Percentiles rank a stretch among this genome's conserved stretches.
These are phyloP conservation scores for Himalopsyche phryganea DNA, from an alignment of 1,140 invertebrate genomes.

Conservation along the genomic window DNA sequence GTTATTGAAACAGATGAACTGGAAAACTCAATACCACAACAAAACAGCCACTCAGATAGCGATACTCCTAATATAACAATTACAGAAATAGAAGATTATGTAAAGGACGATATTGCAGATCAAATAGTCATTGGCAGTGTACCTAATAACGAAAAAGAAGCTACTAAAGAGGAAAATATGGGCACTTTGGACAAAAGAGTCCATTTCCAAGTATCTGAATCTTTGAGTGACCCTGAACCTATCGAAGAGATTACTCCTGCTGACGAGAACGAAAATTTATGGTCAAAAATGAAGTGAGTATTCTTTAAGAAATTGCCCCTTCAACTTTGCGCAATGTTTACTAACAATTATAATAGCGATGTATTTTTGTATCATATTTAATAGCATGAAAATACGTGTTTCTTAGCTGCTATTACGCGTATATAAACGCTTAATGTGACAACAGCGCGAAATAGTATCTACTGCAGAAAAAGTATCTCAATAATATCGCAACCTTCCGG, in stretches of 20 bases:
- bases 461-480: slow-evolving; percentile 5
- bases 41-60: slow-evolving; percentile 39
- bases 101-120: no score
- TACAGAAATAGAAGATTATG: slow-evolving; percentile 48
- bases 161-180: slow-evolving; percentile 34
- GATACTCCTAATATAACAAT: slow-evolving; percentile 50
- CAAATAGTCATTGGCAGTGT: no score
- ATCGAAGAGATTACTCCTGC: slow-evolving; percentile 8
- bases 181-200: slow-evolving; percentile 24
- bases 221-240: slow-evolving; percentile 13
- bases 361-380: no score
- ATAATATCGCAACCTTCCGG: slow-evolving; percentile 12
- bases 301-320: neutral
- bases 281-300: slow-evolving; percentile 36
- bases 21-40: slow-evolving; percentile 40
- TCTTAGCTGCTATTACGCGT: neutral
- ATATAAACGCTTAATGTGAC: neutral
- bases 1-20: slow-evolving; percentile 46
- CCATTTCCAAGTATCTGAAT: slow-evolving; percentile 23
- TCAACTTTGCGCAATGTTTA: no score
- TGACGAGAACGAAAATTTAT: slow-evolving; percentile 25
- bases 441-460: slow-evolving; percentile 16
- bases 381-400: neutral
- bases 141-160: neutral
- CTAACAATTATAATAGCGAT: neutral